Conservation (phyloP, 1,140 invertebrate species). For the Cydia amplana region DNA sequence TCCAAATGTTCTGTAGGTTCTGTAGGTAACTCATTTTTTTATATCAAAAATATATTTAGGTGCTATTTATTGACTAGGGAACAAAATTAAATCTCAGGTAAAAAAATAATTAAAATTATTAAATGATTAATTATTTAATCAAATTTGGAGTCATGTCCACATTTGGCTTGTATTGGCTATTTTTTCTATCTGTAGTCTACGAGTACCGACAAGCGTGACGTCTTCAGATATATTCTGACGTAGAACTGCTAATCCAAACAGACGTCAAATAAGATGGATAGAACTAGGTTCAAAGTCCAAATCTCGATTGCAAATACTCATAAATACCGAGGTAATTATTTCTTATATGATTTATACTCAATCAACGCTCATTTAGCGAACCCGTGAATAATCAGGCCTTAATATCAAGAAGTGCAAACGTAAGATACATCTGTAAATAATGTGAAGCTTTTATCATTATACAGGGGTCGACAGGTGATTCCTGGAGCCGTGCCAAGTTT, state of each 20-base stretch:
- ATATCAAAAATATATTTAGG: no score
- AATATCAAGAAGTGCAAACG: slow-evolving; percentile 25
- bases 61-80: no score
- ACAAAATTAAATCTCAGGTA: no score
- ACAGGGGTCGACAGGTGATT: slow-evolving; percentile 70
- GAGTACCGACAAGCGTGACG: not conserved
- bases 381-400: not conserved
- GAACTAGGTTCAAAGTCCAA: slow-evolving; percentile 6
- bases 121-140: no score
- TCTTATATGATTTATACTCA: not conserved
- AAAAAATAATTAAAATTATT: no score
- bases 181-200: no score
- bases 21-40: no score
- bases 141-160: no score
- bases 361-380: slow-evolving; percentile 11
- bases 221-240: slow-evolving; percentile 11
- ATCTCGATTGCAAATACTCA: not conserved
- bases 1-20: no score
- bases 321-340: not conserved
- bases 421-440: slow-evolving; percentile 64
- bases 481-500: slow-evolving; percentile 58
- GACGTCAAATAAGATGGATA: slow-evolving; percentile 9
- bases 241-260: slow-evolving; percentile 3
- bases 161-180: no score
- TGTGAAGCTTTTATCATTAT: slow-evolving; percentile 66